Evolutionary conservation across 2,113 vertebrate genomes (phyloP).

Genomic region (Esox niger): DNA sequence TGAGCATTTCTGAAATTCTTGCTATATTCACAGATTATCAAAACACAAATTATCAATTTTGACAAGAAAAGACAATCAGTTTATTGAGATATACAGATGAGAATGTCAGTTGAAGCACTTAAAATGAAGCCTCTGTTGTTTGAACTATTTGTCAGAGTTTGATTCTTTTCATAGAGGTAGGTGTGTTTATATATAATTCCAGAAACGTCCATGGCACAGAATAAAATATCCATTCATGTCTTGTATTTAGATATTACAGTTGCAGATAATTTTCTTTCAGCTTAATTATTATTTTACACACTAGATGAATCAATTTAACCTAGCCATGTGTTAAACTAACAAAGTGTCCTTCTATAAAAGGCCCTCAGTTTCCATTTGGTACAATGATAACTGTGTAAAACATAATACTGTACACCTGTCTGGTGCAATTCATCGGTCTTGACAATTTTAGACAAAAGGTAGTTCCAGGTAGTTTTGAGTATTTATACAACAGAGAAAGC

Average conservation of each 20-base stretch:
- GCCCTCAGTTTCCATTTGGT: slow-evolving; percentile 14
- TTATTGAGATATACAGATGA: slow-evolving; percentile 19
- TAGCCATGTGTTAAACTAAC: slow-evolving; percentile 26
- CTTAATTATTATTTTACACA: slow-evolving; percentile 13
- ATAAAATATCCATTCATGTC: slow-evolving; percentile 18
- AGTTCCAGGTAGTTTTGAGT: neutral
- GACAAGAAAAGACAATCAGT: slow-evolving; percentile 46
- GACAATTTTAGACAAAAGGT: neutral
- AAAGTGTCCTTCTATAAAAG: slow-evolving; percentile 24
- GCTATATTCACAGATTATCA: slow-evolving; percentile 20
- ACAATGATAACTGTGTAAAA: neutral
- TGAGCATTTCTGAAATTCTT: too few relatives aligned
- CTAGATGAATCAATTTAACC: slow-evolving; percentile 30
- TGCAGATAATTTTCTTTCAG: slow-evolving; percentile 30
- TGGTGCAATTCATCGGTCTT: neutral
- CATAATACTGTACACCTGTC: neutral
- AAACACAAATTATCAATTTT: neutral
- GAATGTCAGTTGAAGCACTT: neutral
- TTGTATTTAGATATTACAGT: slow-evolving; percentile 19
- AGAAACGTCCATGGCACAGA: slow-evolving; percentile 2
- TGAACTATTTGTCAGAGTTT: neutral
- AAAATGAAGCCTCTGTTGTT: slow-evolving; percentile 6
- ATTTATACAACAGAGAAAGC: neutral
- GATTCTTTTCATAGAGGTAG: too few relatives aligned
- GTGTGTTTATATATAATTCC: neutral